phyloP scores from a whole-genome alignment of 2,888 invertebrate species.

The Spialia ferax region DNA sequence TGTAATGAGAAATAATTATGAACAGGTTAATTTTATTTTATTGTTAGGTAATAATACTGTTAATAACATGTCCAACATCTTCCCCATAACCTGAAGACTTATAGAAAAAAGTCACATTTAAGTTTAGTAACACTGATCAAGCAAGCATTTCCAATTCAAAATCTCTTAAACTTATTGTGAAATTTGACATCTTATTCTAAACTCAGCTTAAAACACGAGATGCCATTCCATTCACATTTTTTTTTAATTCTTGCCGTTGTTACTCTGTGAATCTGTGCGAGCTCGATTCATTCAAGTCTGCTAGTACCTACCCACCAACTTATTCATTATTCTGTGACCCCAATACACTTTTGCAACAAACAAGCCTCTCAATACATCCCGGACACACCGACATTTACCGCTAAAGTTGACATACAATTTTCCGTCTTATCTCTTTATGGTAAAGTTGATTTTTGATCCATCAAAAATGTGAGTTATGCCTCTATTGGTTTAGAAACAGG shows the following conservation, averaged over 20 bases:
- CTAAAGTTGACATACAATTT: not conserved
- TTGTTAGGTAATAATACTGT: too few relatives aligned
- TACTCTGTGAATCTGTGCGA: constrained; percentile 43
- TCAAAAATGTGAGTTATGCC: not conserved
- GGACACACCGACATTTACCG: constrained; percentile 25
- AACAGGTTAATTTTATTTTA: too few relatives aligned
- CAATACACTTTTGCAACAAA: constrained; percentile 58
- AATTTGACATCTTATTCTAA: too few relatives aligned
- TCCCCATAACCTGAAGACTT: too few relatives aligned
- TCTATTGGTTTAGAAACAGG: not conserved
- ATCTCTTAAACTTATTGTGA: too few relatives aligned
- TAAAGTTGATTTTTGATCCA: constrained; percentile 24
- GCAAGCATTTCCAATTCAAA: too few relatives aligned
- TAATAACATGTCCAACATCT: too few relatives aligned
- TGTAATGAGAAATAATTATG: too few relatives aligned
- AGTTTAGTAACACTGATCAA: too few relatives aligned
- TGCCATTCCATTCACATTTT: not conserved
- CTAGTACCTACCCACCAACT: constrained; percentile 43
- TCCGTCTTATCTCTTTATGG: not conserved
- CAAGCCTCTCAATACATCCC: constrained; percentile 49
- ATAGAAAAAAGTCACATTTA: too few relatives aligned
- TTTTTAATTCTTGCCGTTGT: constrained; percentile 3
- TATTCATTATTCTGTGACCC: constrained; percentile 57
- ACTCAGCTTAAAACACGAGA: not conserved
- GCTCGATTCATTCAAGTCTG: constrained; percentile 52